These are phyloP conservation scores for Gasteruption jaculator DNA, from an alignment of 2,888 invertebrate genomes.

Conservation along the genomic window DNA sequence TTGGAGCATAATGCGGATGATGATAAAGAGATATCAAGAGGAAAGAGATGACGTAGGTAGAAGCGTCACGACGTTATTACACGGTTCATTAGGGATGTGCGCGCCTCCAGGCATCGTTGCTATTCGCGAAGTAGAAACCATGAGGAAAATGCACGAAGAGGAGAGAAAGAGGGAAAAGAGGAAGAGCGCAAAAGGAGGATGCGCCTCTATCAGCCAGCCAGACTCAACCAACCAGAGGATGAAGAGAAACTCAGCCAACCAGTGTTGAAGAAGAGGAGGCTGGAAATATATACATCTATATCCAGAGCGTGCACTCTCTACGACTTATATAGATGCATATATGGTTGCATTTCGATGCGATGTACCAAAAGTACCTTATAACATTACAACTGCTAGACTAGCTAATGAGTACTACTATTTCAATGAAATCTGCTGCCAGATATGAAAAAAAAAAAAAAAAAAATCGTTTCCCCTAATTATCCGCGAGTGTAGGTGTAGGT, in stretches of 20 bases:
- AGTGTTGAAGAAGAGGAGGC: too few relatives aligned
- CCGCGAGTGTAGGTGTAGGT: too few relatives aligned
- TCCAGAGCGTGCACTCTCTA: too few relatives aligned
- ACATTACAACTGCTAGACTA: too few relatives aligned
- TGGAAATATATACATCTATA: too few relatives aligned
- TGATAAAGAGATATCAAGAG: conserved; percentile 7
- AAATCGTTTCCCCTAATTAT: conserved; percentile 31
- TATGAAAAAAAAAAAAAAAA: too few relatives aligned
- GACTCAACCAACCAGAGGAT: conserved; percentile 37
- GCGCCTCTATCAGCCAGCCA: conserved; percentile 37
- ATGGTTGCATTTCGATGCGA: too few relatives aligned
- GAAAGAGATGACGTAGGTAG: conserved; percentile 1
- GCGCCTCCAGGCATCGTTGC: conserved; percentile 29
- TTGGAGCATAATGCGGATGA: conserved; percentile 16
- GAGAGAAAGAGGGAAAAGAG: conserved; percentile 1
- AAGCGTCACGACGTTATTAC: conserved; percentile 43
- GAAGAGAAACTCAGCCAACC: conserved; percentile 20
- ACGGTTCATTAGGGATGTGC: conserved; percentile 44
- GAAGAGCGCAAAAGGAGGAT: conserved; percentile 21
- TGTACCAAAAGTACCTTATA: too few relatives aligned
- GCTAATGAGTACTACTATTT: too few relatives aligned
- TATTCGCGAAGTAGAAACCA: conserved; percentile 14
- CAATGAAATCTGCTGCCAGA: too few relatives aligned
- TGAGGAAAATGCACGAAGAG: conserved; percentile 21
- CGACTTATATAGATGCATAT: too few relatives aligned